Conservation (phyloP, 2,113 vertebrate species). For the Chauna torquata region DNA sequence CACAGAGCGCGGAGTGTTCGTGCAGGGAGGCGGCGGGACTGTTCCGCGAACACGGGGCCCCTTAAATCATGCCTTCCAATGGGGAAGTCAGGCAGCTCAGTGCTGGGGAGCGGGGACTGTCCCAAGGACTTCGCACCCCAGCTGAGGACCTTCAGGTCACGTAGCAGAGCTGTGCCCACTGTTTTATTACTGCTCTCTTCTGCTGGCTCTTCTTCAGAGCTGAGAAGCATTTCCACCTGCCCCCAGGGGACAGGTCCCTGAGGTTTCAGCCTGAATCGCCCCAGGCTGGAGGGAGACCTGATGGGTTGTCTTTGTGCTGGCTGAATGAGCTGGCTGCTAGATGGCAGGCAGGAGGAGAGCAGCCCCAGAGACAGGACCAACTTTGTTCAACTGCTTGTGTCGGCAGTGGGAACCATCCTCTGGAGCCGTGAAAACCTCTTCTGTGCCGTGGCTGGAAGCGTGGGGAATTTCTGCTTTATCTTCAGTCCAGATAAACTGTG, state of each 20-base stretch:
- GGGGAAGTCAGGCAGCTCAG: not conserved
- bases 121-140: not conserved
- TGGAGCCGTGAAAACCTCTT: not conserved
- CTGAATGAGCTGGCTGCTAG: not conserved
- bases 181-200: accelerated
- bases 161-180: not conserved
- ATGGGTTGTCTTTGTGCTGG: too few species aligned
- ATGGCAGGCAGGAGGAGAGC: not conserved
- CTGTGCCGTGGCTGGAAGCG: accelerated
- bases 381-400: not conserved
- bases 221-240: not conserved
- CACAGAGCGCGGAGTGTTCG: not conserved
- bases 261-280: not conserved
- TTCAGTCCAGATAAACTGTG: not conserved
- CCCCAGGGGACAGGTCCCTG: not conserved
- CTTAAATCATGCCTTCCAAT: not conserved
- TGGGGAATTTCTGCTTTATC: not conserved
- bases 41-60: not conserved
- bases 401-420: not conserved
- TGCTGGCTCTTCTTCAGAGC: not conserved
- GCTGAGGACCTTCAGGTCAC: too few species aligned
- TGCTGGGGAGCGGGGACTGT: not conserved
- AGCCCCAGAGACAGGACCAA: not conserved
- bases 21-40: not conserved
- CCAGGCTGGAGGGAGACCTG: not conserved